These are phyloP conservation scores for Heliconius eleuchia DNA, from an alignment of 1,140 invertebrate genomes.

Conservation along the genomic window DNA sequence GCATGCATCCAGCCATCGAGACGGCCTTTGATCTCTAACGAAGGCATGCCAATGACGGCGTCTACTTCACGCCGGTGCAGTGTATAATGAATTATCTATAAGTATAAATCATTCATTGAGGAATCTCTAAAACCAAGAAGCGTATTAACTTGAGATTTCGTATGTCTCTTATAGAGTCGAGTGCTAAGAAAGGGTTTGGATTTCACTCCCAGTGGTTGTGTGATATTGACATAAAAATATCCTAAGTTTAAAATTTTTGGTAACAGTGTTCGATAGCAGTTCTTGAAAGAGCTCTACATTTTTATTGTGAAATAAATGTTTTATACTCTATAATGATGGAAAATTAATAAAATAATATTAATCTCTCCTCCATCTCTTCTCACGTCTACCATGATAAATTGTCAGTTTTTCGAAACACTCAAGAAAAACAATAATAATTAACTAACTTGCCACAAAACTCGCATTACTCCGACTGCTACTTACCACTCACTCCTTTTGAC, in stretches of 20 bases:
- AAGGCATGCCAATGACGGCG: conserved; percentile 4
- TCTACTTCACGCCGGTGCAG: not conserved
- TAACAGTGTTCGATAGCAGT: not conserved
- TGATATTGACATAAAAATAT: not conserved
- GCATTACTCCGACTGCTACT: not conserved
- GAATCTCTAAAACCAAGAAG: conserved; percentile 1
- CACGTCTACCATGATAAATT: not conserved
- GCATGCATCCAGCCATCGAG: conserved; percentile 6
- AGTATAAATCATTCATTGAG: not conserved
- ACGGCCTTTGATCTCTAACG: conserved; percentile 11
- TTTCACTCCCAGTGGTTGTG: not conserved
- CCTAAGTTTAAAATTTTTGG: not conserved
- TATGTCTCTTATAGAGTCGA: not conserved
- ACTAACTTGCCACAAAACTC: conserved; percentile 1
- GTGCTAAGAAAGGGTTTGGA: not conserved
- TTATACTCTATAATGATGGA: not conserved
- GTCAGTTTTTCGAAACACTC: not conserved
- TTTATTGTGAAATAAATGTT: not conserved
- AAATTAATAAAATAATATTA: not conserved
- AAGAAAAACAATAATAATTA: conserved; percentile 1
- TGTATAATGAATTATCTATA: conserved; percentile 4
- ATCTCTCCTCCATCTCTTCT: not conserved
- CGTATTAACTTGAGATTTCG: not conserved
- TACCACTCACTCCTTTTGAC: not conserved
- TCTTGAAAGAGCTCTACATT: not conserved